Percentiles rank a stretch among this genome's conserved stretches.
phyloP scores from a whole-genome alignment of 1,140 invertebrate genomes.

The Polypedilum vanderplanki region DNA sequence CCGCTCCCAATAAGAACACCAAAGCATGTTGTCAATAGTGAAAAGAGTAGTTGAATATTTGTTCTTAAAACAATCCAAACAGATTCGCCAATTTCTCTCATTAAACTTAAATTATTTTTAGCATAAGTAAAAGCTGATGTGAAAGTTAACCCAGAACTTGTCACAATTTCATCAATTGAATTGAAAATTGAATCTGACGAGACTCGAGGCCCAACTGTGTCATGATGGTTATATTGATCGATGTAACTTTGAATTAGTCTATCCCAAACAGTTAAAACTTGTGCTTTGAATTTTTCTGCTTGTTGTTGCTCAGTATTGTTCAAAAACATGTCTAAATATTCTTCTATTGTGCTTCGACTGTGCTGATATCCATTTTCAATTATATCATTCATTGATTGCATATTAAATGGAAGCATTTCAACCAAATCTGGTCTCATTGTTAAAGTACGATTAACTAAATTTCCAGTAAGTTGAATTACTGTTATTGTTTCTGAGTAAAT shows the following conservation, averaged over 20 bases:
- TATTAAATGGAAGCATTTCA: constrained; percentile 62
- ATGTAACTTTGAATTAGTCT: constrained; percentile 88
- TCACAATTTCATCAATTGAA: constrained; percentile 49
- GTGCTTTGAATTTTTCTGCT: constrained; percentile 77
- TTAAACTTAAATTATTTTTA: constrained; percentile 85
- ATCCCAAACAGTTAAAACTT: constrained; percentile 89
- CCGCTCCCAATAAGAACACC: constrained; percentile 87
- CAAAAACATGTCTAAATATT: constrained; percentile 52
- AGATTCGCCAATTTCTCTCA: constrained; percentile 83
- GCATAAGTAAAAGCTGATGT: constrained; percentile 69
- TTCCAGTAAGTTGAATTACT: constrained; percentile 78
- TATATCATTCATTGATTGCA: constrained; percentile 73
- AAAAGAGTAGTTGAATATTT: constrained; percentile 86
- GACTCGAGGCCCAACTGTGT: constrained; percentile 58
- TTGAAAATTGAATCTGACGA: constrained; percentile 58
- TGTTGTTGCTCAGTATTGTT: constrained; percentile 75
- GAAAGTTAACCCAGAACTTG: constrained; percentile 44
- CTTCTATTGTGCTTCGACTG: constrained; percentile 50
- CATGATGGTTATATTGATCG: constrained; percentile 51
- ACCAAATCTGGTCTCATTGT: constrained; percentile 80
- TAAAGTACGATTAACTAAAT: constrained; percentile 83
- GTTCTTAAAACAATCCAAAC: constrained; percentile 88
- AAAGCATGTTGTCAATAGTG: constrained; percentile 74
- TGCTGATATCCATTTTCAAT: constrained; percentile 88
- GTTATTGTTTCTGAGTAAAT: constrained; percentile 93